Conservation (phyloP, 37 sponge, comb jelly and placozoan species). For the Mnemiopsis leidyi region DNA sequence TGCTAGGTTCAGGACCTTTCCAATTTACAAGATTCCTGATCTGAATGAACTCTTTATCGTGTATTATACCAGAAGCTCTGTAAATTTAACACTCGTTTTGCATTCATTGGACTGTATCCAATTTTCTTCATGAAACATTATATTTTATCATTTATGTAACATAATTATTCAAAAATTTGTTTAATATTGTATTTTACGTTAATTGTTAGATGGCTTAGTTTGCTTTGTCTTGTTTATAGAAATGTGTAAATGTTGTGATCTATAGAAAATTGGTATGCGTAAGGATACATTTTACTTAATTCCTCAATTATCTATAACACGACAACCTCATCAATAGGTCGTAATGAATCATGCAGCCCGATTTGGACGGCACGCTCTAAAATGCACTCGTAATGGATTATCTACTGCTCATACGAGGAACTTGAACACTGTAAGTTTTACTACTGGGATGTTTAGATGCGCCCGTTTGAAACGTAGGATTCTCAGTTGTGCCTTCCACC, state of each 20-base stretch:
- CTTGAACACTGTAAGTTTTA: too few species aligned
- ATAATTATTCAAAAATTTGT: neutral
- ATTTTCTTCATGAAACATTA: neutral
- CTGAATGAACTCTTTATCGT: neutral
- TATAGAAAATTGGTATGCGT: too few species aligned
- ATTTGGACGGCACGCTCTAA: neutral
- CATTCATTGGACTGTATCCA: neutral
- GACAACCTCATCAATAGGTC: neutral
- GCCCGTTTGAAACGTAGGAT: too few species aligned
- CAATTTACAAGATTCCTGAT: neutral
- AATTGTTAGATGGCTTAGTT: neutral
- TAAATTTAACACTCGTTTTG: neutral
- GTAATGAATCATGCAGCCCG: slow-evolving; percentile 16
- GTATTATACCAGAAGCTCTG: neutral
- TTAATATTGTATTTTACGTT: neutral
- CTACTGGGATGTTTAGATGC: too few species aligned
- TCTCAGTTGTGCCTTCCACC: too few species aligned
- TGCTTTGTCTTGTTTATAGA: too few species aligned
- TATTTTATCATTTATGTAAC: neutral
- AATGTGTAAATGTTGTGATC: too few species aligned
- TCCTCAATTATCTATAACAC: too few species aligned
- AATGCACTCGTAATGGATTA: neutral
- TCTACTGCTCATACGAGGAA: too few species aligned
- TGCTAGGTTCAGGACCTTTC: neutral
- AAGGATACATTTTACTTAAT: too few species aligned